Evolutionary conservation across 2,888 invertebrate species (phyloP).

Genomic region (Pyrgus malvae): DNA sequence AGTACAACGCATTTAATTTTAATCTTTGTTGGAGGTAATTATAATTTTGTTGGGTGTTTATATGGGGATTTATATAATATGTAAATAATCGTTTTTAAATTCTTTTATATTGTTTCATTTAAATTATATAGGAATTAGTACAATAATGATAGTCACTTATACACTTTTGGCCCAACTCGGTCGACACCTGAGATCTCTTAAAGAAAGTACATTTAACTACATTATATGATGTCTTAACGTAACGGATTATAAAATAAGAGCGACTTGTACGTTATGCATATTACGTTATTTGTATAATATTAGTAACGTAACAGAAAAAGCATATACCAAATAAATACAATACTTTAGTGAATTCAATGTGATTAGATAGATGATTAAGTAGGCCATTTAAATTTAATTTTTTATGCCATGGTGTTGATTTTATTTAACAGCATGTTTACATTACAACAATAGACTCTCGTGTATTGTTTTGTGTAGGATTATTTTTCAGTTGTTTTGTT

Average conservation of each 20-base stretch:
- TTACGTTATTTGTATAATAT: neutral
- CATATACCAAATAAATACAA: constrained; percentile 9
- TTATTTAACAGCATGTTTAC: neutral
- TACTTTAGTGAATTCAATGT: constrained; percentile 11
- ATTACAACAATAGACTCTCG: neutral
- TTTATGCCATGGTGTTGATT: too few species aligned
- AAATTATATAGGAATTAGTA: constrained; percentile 1
- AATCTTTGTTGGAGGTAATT: neutral
- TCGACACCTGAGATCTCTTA: constrained; percentile 15
- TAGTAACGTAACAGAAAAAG: constrained; percentile 1
- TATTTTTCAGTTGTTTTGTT: constrained; percentile 3
- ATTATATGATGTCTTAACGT: constrained; percentile 3
- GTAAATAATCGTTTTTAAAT: neutral
- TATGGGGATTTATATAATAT: neutral
- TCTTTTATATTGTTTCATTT: neutral
- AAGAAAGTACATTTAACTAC: constrained; percentile 15
- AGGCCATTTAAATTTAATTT: neutral
- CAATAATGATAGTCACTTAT: neutral
- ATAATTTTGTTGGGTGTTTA: too few species aligned
- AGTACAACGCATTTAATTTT: constrained; percentile 1
- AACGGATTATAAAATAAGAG: too few species aligned
- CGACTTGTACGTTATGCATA: too few species aligned
- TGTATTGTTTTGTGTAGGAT: constrained; percentile 4
- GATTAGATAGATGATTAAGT: neutral
- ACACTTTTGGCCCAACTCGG: neutral